Evolutionary conservation across 2,888 invertebrate species (phyloP), one percentile per base, ranked within the genome.

Genomic region (Drosophila buzzatii): DNA sequence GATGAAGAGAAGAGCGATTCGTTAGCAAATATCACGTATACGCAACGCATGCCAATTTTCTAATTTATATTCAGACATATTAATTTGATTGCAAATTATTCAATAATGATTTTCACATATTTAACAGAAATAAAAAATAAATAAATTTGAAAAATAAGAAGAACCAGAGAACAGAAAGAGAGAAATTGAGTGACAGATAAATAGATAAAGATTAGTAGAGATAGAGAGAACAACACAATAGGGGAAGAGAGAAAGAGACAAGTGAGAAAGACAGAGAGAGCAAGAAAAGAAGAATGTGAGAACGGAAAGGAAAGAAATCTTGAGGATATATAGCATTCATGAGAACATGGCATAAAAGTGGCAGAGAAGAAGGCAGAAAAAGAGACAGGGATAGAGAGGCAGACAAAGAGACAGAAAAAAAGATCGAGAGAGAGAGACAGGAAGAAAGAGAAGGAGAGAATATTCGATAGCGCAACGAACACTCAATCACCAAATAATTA

Each of bases 401-500:
- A 12, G 33, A 9, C 2, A 41, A n/a, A 20, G 10, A 3, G 41
- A 18, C 41, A 41, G 2, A 41, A 8, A 41, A n/a, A n/a, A 2
- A 41, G 23, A 23, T 3, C 2, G 23, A 37, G 37, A 37, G 16
- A 23, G n/a, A 18, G 18, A 3, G 41, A n/a, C 39, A 41, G 1
- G n/a, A 8, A 41, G 41, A n/a, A 2, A 41, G 23, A 23, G 37
- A 37, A 7, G 4, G 23, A 23, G 23, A 23, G 23, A 23, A 23
- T 23, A 23, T 23, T 23, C 4, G 23, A 27, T 5, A 27, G 5
- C 27, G 27, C 5, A 5, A 5, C 27, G 27, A 27, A 27, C 27
- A 27, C 27, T 27, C 5, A 27, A 27, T 27, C 27, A 27, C 27
- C 3, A 31, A 44, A 20, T 51, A 27, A 45, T 55, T 65, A 73